A percentile compares a stretch with the other conserved stretches of the same genome.
phyloP scores from a whole-genome alignment of 2,888 invertebrate genomes.

The Nymphalis urticae region DNA sequence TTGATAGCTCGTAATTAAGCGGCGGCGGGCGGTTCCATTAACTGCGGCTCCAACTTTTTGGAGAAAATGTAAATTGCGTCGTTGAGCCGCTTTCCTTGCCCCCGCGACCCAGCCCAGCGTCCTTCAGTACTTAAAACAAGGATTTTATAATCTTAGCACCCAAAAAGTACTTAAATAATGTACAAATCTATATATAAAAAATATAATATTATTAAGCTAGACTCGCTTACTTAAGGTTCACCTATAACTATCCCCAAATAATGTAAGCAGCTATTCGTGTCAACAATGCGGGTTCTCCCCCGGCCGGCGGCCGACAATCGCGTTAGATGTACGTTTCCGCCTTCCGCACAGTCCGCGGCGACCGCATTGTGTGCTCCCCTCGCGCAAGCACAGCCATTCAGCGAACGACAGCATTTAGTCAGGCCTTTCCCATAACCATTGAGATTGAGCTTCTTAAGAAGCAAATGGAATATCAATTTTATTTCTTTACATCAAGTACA shows the following conservation, averaged over 20 bases:
- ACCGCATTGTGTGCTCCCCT: slow-evolving; percentile 3
- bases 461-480: no score
- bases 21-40: slow-evolving; percentile 17
- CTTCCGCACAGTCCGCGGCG: slow-evolving; percentile 9
- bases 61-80: slow-evolving; percentile 17
- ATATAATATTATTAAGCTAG: no score
- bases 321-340: slow-evolving; percentile 14
- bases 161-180: no score
- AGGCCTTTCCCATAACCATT: slow-evolving; percentile 23
- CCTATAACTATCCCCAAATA: no score
- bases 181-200: no score
- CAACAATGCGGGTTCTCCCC: neutral
- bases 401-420: slow-evolving; percentile 28
- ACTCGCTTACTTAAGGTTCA: no score
- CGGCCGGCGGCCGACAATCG: slow-evolving; percentile 13
- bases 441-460: slow-evolving; percentile 4
- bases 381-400: slow-evolving; percentile 20
- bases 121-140: no score
- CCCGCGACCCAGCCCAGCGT: no score
- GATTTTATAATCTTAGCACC: no score
- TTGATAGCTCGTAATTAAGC: slow-evolving; percentile 3
- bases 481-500: no score
- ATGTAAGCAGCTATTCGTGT: no score
- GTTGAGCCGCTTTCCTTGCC: neutral
- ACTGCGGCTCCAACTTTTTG: slow-evolving; percentile 21